A percentile compares a stretch with the other conserved stretches of the same genome.
Evolutionary conservation across 2,113 vertebrate genomes (phyloP).

Genomic region (Lycaon pictus): DNA sequence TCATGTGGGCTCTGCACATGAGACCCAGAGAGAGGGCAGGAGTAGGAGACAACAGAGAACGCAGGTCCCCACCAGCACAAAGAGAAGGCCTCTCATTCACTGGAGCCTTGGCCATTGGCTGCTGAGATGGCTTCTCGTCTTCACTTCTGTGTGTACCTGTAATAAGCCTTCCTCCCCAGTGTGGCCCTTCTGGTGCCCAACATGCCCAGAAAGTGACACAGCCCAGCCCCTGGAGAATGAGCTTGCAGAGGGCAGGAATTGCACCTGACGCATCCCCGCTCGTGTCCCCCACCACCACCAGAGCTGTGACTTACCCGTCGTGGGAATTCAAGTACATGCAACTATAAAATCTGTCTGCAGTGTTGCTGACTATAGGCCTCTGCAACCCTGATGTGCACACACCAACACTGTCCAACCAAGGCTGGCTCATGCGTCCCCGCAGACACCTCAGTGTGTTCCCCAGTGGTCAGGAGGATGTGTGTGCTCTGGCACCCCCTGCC

Average conservation of each 20-base stretch:
- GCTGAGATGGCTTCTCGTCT: not conserved
- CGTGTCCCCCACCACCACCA: not conserved
- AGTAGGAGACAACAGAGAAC: not conserved
- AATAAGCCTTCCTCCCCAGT: not conserved
- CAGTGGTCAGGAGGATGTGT: not conserved
- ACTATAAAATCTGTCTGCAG: not conserved
- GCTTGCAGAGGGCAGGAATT: not conserved
- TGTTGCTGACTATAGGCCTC: too few species aligned
- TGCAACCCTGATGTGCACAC: too few species aligned
- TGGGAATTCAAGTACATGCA: not conserved
- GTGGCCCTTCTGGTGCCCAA: not conserved
- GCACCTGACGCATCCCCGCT: too few species aligned
- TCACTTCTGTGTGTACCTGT: not conserved
- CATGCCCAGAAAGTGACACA: not conserved
- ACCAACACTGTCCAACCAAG: not conserved
- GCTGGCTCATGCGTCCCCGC: not conserved
- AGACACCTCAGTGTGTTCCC: not conserved
- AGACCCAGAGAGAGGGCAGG: not conserved
- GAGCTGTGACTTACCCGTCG: not conserved
- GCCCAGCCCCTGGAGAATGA: not conserved
- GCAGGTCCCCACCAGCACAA: too few species aligned
- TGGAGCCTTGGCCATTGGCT: not conserved
- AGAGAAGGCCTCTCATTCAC: too few species aligned
- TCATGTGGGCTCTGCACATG: not conserved
- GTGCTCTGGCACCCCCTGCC: not conserved